Percentiles rank a stretch among this genome's conserved stretches.
phyloP scores from a whole-genome alignment of 2,797 vertebrate genomes.

The Chloroceryle inda region DNA sequence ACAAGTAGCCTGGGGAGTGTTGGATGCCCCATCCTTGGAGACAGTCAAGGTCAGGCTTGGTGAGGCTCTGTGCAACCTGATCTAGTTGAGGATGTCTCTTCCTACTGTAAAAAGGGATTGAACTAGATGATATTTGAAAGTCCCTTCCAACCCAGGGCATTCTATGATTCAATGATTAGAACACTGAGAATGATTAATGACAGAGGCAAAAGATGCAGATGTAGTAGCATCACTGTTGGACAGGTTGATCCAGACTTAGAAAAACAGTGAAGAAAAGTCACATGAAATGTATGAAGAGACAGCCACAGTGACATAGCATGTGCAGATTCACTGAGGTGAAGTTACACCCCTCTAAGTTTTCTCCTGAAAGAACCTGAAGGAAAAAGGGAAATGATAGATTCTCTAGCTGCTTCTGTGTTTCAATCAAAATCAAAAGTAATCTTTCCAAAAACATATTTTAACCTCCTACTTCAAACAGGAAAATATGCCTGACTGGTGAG shows the following conservation, averaged over 20 bases:
- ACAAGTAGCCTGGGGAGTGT: too few relatives aligned
- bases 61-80: too few relatives aligned
- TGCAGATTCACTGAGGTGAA: neutral
- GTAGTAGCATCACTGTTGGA: neutral
- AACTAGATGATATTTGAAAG: too few relatives aligned
- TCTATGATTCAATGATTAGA: too few relatives aligned
- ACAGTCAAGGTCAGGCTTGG: too few relatives aligned
- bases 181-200: neutral
- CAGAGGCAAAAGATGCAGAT: neutral
- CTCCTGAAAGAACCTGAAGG: neutral
- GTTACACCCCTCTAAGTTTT: neutral
- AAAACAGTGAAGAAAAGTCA: neutral
- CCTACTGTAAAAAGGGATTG: too few relatives aligned
- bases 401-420: neutral
- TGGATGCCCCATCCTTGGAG: too few relatives aligned
- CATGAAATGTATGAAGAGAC: neutral
- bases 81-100: too few relatives aligned
- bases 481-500: neutral
- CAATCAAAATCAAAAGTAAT: neutral
- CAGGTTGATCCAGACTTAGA: neutral
- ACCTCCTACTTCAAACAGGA: neutral
- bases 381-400: neutral
- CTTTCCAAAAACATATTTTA: neutral
- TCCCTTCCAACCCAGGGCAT: too few relatives aligned
- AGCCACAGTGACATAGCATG: neutral